Conservation (phyloP, 2,113 vertebrate species). For the Budorcas taxicolor region DNA sequence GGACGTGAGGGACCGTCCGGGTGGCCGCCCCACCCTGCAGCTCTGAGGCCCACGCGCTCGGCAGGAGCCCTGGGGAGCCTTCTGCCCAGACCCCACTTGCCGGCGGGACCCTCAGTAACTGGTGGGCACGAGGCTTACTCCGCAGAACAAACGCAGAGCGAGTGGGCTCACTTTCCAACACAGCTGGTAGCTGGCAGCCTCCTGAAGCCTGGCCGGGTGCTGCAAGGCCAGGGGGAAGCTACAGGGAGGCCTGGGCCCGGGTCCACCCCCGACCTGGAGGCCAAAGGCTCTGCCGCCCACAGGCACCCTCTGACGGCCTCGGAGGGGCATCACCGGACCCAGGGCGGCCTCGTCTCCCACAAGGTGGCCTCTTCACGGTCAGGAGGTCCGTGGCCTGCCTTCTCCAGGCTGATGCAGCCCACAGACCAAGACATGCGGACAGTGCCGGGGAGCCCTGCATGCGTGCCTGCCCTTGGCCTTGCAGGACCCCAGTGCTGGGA, state of each 20-base stretch:
- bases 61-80: not conserved
- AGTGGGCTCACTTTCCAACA: not conserved
- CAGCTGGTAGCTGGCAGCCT: not conserved
- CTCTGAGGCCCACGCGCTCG: accelerated
- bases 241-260: not conserved
- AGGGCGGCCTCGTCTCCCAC: not conserved
- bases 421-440: not conserved
- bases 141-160: not conserved
- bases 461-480: not conserved
- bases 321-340: not conserved
- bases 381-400: not conserved
- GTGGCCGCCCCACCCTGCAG: not conserved
- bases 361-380: not conserved
- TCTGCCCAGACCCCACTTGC: not conserved
- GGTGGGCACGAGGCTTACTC: not conserved
- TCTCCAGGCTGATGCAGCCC: not conserved
- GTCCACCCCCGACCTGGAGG: not conserved
- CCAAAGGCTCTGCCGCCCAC: not conserved
- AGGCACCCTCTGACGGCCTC: not conserved
- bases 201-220: not conserved
- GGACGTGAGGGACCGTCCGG: not conserved
- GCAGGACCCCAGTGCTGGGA: accelerated
- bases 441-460: not conserved
- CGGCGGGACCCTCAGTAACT: not conserved
- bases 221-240: not conserved